Conservation (phyloP, 35 echinoderm and acorn worm genomes). For the Ophiothrix spiculata region DNA sequence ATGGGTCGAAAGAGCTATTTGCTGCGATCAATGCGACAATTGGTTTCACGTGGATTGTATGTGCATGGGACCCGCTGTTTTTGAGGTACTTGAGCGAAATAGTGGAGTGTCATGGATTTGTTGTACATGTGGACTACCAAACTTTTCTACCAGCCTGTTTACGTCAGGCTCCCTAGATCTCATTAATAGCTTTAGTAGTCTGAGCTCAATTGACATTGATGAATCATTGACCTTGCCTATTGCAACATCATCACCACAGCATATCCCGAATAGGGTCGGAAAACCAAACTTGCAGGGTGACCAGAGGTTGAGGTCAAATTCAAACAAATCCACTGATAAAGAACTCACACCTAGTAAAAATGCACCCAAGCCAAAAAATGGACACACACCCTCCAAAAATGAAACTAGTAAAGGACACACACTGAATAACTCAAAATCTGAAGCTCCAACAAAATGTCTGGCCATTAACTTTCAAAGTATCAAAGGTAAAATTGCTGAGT, state of each 20-base stretch:
- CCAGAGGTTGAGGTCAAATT: too few relatives aligned
- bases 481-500: slow-evolving; percentile 19
- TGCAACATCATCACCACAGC: not conserved
- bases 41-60: not conserved
- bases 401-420: not conserved
- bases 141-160: not conserved
- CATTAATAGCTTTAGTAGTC: not conserved
- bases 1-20: not conserved
- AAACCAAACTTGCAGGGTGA: too few relatives aligned
- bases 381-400: not conserved
- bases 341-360: not conserved
- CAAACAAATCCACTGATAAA: not conserved
- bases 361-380: not conserved
- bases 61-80: not conserved
- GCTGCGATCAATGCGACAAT: not conserved
- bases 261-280: too few relatives aligned
- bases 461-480: slow-evolving; percentile 40
- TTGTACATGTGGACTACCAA: not conserved
- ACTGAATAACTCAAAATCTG: too few relatives aligned
- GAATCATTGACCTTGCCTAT: not conserved
- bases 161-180: not conserved
- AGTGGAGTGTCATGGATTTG: not conserved
- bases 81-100: not conserved
- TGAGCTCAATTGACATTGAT: not conserved
- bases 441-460: not conserved